phyloP scores from a whole-genome alignment of 1,140 invertebrate species.

The Heliconius congener region DNA sequence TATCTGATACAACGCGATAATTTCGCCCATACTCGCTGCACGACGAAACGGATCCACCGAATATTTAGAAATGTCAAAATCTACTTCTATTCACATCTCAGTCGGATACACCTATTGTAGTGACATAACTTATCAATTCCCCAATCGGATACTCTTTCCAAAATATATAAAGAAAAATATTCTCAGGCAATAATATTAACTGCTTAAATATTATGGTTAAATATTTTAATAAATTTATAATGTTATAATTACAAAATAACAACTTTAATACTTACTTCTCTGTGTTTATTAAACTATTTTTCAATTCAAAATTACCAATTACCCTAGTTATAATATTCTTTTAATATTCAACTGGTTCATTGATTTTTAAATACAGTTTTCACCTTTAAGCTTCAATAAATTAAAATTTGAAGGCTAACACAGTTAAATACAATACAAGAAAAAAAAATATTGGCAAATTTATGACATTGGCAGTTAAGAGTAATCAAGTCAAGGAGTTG shows the following conservation, averaged over 20 bases:
- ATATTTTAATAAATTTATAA: neutral
- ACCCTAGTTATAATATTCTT: no score
- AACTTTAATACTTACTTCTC: no score
- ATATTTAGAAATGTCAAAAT: constrained; percentile 60
- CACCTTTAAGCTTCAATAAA: neutral
- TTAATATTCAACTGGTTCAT: no score
- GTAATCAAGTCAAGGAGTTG: neutral
- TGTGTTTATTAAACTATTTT: no score
- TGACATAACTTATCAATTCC: neutral
- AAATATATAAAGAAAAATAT: neutral
- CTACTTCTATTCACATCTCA: constrained; percentile 26
- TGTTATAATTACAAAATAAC: no score
- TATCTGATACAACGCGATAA: constrained; percentile 46
- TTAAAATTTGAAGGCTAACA: neutral
- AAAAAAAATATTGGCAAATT: constrained; percentile 11
- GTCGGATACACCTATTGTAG: constrained; percentile 27
- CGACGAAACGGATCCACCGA: constrained; percentile 59
- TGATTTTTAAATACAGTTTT: no score
- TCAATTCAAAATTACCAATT: no score
- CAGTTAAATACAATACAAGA: neutral
- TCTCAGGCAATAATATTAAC: neutral
- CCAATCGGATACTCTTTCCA: neutral
- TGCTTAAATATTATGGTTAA: neutral
- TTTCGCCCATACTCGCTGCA: constrained; percentile 50
- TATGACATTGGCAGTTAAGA: neutral